A percentile compares a stretch with the other conserved stretches of the same genome.
These are phyloP conservation scores for Pitangus sulphuratus DNA, from an alignment of 2,797 vertebrate genomes.

Conservation along the genomic window DNA sequence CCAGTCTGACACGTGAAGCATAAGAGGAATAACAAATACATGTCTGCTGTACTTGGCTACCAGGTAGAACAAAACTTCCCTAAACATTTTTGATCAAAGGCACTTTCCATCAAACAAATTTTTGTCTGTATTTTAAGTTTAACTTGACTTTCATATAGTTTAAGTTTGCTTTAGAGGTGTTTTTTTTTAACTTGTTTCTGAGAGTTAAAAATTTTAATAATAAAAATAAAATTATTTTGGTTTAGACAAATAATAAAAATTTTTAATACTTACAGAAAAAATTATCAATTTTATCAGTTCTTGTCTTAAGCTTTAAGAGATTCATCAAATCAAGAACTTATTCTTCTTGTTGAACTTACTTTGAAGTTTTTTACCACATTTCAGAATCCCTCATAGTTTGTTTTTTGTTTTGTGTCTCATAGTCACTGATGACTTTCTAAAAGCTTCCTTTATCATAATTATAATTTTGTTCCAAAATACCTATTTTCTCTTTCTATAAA, in stretches of 20 bases:
- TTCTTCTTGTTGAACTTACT: not conserved
- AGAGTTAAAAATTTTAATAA: not conserved
- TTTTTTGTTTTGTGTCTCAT: not conserved
- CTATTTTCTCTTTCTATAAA: not conserved
- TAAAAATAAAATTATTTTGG: not conserved
- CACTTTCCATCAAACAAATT: conserved; percentile 46
- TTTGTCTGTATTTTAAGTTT: conserved; percentile 37
- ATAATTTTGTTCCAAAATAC: not conserved
- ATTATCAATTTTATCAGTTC: not conserved
- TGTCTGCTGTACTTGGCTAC: conserved; percentile 28
- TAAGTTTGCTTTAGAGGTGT: not conserved
- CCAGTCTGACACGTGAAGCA: conserved; percentile 3
- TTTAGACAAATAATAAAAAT: not conserved
- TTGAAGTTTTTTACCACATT: not conserved
- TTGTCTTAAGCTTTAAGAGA: not conserved
- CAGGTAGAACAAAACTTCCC: conserved; percentile 44
- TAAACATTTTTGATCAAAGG: conserved; percentile 66
- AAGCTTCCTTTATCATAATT: not conserved
- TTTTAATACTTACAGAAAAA: not conserved
- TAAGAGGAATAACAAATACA: conserved; percentile 32
- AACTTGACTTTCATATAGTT: not conserved
- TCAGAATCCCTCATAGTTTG: not conserved
- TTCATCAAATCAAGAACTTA: not conserved
- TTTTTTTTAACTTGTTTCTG: not conserved
- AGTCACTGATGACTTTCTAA: not conserved